Percentiles rank a stretch among this genome's conserved stretches.
Conservation (phyloP, 2,888 invertebrate species). For the Lycaena phlaeas region DNA sequence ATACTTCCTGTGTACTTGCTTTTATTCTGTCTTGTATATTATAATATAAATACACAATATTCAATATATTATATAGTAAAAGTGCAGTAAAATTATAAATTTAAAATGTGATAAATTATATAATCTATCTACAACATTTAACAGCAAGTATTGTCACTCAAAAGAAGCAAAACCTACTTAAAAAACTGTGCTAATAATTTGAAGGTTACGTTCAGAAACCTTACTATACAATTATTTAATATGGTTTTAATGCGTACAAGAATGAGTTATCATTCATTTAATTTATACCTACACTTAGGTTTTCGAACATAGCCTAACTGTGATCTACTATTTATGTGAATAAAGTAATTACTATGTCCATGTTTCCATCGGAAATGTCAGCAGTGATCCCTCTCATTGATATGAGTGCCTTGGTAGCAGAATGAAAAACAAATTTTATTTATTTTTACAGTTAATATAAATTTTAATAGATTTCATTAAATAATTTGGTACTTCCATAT, state of each 20-base stretch:
- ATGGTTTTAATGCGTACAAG: constrained; percentile 15
- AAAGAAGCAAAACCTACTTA: constrained; percentile 16
- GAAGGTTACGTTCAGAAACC: constrained; percentile 71
- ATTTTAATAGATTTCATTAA: not conserved
- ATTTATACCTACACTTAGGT: constrained; percentile 30
- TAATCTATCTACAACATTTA: constrained; percentile 1
- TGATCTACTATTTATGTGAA: constrained; percentile 38
- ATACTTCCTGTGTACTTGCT: no score
- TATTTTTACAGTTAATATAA: not conserved
- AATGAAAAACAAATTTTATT: constrained; percentile 46
- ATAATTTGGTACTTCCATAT: not conserved
- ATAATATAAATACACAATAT: not conserved
- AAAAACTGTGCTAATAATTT: constrained; percentile 19
- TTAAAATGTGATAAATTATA: not conserved
- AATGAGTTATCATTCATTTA: constrained; percentile 4
- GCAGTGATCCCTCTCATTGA: constrained; percentile 63
- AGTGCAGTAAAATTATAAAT: not conserved
- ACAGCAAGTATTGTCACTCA: not conserved
- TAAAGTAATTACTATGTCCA: constrained; percentile 48
- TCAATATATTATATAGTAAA: not conserved
- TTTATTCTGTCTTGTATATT: not conserved
- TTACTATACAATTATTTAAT: constrained; percentile 28
- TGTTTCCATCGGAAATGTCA: constrained; percentile 48
- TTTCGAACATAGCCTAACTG: constrained; percentile 70
- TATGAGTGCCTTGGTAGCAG: constrained; percentile 58